Percentiles rank a stretch among this genome's conserved stretches.
These are phyloP conservation scores for Bombyx huttoni DNA, from an alignment of 2,888 invertebrate genomes.

Conservation along the genomic window DNA sequence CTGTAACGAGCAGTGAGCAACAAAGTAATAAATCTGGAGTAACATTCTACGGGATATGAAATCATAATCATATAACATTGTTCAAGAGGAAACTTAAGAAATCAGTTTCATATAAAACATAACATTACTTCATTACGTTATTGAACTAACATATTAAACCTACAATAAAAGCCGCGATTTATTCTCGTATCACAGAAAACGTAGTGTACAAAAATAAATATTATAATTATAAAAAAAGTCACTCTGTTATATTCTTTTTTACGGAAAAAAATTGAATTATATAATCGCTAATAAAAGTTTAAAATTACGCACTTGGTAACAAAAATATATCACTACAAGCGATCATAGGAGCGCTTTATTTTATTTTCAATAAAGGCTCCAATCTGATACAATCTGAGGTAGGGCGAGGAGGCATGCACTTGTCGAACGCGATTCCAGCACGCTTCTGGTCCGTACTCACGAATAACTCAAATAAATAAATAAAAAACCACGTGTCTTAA, in stretches of 20 bases:
- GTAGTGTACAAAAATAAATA: slow-evolving; percentile 29
- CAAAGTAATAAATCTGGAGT: neutral
- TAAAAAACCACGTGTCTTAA: neutral
- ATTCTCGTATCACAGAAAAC: slow-evolving; percentile 40
- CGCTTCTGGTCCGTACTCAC: too few species aligned
- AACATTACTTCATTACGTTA: neutral
- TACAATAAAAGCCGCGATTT: slow-evolving; percentile 14
- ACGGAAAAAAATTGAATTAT: slow-evolving; percentile 22
- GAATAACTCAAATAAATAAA: neutral
- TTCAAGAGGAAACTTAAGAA: neutral
- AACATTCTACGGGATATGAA: neutral
- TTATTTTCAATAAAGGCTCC: slow-evolving; percentile 47
- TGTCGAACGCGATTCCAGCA: too few species aligned
- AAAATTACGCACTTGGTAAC: slow-evolving; percentile 55
- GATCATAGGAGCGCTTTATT: slow-evolving; percentile 14
- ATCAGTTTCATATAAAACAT: neutral
- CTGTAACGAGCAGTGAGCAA: neutral
- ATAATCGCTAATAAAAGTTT: slow-evolving; percentile 27
- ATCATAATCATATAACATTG: slow-evolving; percentile 3
- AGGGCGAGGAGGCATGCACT: neutral
- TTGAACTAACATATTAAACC: neutral
- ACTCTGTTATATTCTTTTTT: slow-evolving; percentile 10
- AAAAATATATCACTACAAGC: slow-evolving; percentile 55
- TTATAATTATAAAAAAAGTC: slow-evolving; percentile 6
- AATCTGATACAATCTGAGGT: slow-evolving; percentile 17